phyloP scores from a whole-genome alignment of 2,888 invertebrate genomes.

The Ptychoptera albimana region DNA sequence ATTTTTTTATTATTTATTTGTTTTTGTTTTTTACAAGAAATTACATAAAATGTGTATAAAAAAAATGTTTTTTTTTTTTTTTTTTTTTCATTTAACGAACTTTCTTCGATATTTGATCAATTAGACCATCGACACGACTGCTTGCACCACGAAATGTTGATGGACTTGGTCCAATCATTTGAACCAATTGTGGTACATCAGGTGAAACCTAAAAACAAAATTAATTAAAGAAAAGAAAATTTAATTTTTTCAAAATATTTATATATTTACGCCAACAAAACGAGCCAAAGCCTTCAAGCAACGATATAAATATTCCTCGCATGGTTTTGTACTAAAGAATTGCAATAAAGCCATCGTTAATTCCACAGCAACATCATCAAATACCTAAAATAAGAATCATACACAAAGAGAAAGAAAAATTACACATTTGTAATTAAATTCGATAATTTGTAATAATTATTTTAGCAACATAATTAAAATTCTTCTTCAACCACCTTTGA shows the following conservation, averaged over 20 bases:
- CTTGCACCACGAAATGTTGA: conserved; percentile 67
- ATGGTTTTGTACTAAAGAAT: conserved; percentile 64
- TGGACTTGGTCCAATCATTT: conserved; percentile 82
- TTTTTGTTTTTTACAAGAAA: too few species aligned
- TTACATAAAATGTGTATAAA: too few species aligned
- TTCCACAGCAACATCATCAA: conserved; percentile 87
- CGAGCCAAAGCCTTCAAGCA: conserved; percentile 62
- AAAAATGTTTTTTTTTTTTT: neutral
- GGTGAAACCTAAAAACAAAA: conserved; percentile 56
- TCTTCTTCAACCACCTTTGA: conserved; percentile 42
- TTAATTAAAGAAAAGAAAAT: neutral
- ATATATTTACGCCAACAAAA: conserved; percentile 23
- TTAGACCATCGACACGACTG: conserved; percentile 61
- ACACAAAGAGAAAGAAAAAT: neutral
- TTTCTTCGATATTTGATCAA: conserved; percentile 56
- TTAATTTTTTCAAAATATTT: neutral
- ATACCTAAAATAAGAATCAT: conserved; percentile 44
- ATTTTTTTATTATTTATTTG: too few species aligned
- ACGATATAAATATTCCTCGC: conserved; percentile 65
- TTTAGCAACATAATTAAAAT: neutral
- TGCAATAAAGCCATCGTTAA: conserved; percentile 81
- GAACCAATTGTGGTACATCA: conserved; percentile 77
- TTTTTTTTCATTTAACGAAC: conserved; percentile 29
- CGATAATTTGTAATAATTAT: neutral
- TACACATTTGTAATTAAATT: neutral